phyloP scores from a whole-genome alignment of 1,140 invertebrate genomes.

The Drosophila santomea region DNA sequence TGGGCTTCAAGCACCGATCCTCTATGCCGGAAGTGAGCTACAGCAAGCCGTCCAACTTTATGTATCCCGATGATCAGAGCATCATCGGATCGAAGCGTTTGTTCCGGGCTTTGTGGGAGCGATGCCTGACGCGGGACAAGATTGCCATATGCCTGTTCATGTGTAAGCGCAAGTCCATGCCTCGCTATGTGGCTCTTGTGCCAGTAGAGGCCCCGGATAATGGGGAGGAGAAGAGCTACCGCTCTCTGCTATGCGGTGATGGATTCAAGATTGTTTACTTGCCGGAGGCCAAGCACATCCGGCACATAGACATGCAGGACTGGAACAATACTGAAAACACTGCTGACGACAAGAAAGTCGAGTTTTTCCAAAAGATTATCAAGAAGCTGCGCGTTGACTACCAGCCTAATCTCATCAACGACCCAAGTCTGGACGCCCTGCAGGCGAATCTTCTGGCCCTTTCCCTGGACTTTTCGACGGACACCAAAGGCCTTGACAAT shows the following conservation, averaged over 20 bases:
- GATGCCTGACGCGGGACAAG: constrained; percentile 73
- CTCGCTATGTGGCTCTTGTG: constrained; percentile 73
- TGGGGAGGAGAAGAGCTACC: constrained; percentile 48
- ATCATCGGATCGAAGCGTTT: constrained; percentile 76
- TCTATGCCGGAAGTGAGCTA: constrained; percentile 51
- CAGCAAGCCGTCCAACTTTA: constrained; percentile 72
- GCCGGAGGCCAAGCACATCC: constrained; percentile 72
- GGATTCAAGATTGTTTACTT: constrained; percentile 81
- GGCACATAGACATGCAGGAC: constrained; percentile 63
- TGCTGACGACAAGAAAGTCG: constrained; percentile 51
- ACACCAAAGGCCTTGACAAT: constrained; percentile 47
- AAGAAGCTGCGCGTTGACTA: constrained; percentile 74
- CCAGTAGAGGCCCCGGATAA: constrained; percentile 49
- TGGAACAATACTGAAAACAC: constrained; percentile 70
- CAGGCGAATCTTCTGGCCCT: constrained; percentile 72
- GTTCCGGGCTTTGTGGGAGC: constrained; percentile 80
- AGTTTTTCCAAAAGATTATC: constrained; percentile 72
- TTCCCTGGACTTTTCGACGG: constrained; percentile 66
- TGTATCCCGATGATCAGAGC: constrained; percentile 79
- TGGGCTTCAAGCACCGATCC: constrained; percentile 79
- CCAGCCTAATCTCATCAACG: constrained; percentile 70
- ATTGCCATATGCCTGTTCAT: constrained; percentile 80
- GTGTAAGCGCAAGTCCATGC: constrained; percentile 71
- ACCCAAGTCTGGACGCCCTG: constrained; percentile 68
- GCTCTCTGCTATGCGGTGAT: constrained; percentile 65